Evolutionary conservation across 2,888 invertebrate species (phyloP).

Genomic region (Lordiphosa fenestrarum): DNA sequence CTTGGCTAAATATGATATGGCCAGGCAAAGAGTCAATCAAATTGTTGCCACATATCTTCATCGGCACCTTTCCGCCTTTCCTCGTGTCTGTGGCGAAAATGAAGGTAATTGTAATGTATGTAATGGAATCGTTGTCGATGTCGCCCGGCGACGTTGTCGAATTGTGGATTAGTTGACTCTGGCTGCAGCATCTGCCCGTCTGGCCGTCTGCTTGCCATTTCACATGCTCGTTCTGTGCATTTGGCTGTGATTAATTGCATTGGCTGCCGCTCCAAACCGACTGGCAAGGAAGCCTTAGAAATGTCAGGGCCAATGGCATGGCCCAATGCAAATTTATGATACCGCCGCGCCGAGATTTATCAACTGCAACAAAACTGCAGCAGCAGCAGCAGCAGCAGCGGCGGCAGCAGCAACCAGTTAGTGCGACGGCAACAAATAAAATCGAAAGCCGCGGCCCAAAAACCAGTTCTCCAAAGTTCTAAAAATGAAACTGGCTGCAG

Average conservation of each 20-base stretch:
- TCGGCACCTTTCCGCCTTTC: conserved; percentile 20
- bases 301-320: conserved; percentile 72
- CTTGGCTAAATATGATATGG: conserved; percentile 68
- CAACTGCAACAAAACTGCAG: conserved; percentile 52
- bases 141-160: conserved; percentile 40
- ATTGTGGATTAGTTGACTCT: conserved; percentile 64
- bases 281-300: conserved; percentile 71
- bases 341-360: conserved; percentile 65
- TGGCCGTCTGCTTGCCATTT: conserved; percentile 57
- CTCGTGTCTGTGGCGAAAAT: conserved; percentile 53
- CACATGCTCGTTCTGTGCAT: conserved; percentile 71
- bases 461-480: conserved; percentile 73
- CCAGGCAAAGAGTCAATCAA: conserved; percentile 67
- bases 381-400: conserved; percentile 29
- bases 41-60: conserved; percentile 59
- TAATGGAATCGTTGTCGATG: conserved; percentile 26
- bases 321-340: conserved; percentile 72
- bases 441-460: conserved; percentile 69
- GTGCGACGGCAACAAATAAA: conserved; percentile 70
- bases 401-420: conserved; percentile 50
- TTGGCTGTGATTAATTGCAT: conserved; percentile 75
- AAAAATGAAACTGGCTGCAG: conserved; percentile 69
- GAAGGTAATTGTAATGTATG: conserved; percentile 47
- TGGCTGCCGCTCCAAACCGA: conserved; percentile 48
- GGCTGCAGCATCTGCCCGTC: conserved; percentile 43